phyloP scores from a whole-genome alignment of 2,888 invertebrate genomes.

The Torymus texanus region DNA sequence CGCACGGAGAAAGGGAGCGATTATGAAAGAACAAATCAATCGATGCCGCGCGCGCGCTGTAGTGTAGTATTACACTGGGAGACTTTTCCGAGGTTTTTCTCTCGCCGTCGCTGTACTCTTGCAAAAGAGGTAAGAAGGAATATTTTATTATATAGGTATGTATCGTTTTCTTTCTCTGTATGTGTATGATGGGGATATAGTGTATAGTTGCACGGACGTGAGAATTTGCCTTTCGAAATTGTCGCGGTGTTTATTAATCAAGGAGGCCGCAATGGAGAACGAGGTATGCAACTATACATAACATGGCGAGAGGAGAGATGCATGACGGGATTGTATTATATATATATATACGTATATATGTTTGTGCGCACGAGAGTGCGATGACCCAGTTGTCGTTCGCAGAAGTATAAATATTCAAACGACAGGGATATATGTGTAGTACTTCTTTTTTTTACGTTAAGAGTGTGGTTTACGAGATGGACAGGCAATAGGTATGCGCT shows the following conservation, averaged over 20 bases:
- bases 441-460: too few species aligned
- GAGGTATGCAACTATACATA: too few species aligned
- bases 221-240: conserved; percentile 6
- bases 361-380: too few species aligned
- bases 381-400: conserved; percentile 39
- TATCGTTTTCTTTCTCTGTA: background rate
- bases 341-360: too few species aligned
- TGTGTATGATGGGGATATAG: too few species aligned
- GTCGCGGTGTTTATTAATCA: conserved; percentile 42
- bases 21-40: conserved; percentile 58
- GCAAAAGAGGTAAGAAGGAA: conserved; percentile 9
- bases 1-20: conserved; percentile 49
- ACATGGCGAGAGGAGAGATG: too few species aligned
- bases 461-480: too few species aligned
- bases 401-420: conserved; percentile 30
- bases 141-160: conserved; percentile 11
- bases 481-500: too few species aligned
- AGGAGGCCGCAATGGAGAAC: background rate
- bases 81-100: conserved; percentile 43
- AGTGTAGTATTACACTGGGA: background rate
- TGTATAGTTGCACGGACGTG: too few species aligned
- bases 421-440: too few species aligned
- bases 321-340: too few species aligned
- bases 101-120: background rate
- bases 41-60: conserved; percentile 31